Evolutionary conservation across 2,888 invertebrate genomes (phyloP), one percentile per base, ranked within the genome.

Genomic region (Drosophila nr. medialis): DNA sequence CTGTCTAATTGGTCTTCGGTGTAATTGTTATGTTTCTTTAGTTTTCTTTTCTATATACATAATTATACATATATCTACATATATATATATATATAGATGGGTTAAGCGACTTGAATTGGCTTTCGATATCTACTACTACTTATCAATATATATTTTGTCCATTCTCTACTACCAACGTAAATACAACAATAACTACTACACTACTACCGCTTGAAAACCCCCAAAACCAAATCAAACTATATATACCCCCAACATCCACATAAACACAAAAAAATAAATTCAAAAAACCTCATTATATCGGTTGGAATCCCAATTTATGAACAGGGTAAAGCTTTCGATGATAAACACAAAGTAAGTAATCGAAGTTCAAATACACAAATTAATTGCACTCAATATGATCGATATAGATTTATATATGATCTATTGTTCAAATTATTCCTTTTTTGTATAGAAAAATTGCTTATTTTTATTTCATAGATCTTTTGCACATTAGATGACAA

Each of bases 321-420:
- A 79, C 90, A 91, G 91, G 91, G 92, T 88, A 91, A 91, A 91
- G 91, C 88, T 78, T 81, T 89, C 77, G 91, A 91, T 75, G 91
- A 92, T 72, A 91, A 92, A 86, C 81, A 88, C 81, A 85, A 86
- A 80, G 91, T 91, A 91, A 91, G 91, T 91, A 82, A 72, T 69
- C 75, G 74, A 85, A 27, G 72, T 70, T 77, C 74, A 56, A 40
- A 66, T 51, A 49, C 42, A 65, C 55, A 48, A 56, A 24, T 72
- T 66, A 66, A 42, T 54, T 53, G 56, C 48, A 80, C 63, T 21
- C 48, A 66, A 66, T 54, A 10, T 40, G 75, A 64, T 59, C 65
- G 27, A n/a, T 48, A 32, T 48, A 58, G 18, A 18, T 11, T 54
- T 36, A n/a, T n/a, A 54, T n/a, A 15, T n/a, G 64, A 74, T 73